Percentiles rank a stretch among this genome's conserved stretches.
Evolutionary conservation across 2,113 vertebrate genomes (phyloP).

Genomic region (Mesoclemmys tuberculata): DNA sequence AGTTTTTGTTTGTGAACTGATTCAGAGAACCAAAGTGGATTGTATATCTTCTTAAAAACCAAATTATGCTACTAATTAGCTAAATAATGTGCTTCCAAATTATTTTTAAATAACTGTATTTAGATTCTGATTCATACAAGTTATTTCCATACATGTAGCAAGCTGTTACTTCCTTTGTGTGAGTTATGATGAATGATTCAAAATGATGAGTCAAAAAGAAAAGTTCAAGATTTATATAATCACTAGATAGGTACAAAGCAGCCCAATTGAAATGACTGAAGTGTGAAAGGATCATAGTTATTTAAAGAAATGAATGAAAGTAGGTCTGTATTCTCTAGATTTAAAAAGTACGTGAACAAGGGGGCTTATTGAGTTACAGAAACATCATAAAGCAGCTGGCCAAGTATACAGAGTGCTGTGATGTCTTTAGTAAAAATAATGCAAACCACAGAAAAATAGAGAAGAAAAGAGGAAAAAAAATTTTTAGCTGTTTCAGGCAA

Average conservation of each 20-base stretch:
- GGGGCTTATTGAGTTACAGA: not conserved
- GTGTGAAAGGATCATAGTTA: not conserved
- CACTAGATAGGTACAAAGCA: conserved; percentile 37
- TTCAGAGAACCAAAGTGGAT: conserved; percentile 51
- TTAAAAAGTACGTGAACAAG: not conserved
- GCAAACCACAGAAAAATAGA: not conserved
- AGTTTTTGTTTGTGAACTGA: conserved; percentile 66
- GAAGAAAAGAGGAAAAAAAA: not conserved
- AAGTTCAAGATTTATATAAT: conserved; percentile 71
- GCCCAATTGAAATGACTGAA: conserved; percentile 19
- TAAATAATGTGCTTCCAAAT: conserved; percentile 69
- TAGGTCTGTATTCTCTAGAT: not conserved
- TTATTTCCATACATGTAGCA: conserved; percentile 17
- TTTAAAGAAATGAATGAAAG: conserved; percentile 17
- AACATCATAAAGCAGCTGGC: not conserved
- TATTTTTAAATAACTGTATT: conserved; percentile 69
- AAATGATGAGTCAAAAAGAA: conserved; percentile 66
- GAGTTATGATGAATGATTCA: conserved; percentile 63
- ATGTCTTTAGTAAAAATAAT: not conserved
- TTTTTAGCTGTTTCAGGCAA: not conserved
- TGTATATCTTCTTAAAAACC: conserved; percentile 60
- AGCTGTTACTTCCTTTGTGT: conserved; percentile 71
- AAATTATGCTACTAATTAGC: conserved; percentile 65
- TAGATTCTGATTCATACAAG: conserved; percentile 71
- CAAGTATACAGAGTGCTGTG: not conserved